These are phyloP conservation scores for Pyrocephalus nanus DNA, from an alignment of 2,797 vertebrate genomes.

Conservation along the genomic window DNA sequence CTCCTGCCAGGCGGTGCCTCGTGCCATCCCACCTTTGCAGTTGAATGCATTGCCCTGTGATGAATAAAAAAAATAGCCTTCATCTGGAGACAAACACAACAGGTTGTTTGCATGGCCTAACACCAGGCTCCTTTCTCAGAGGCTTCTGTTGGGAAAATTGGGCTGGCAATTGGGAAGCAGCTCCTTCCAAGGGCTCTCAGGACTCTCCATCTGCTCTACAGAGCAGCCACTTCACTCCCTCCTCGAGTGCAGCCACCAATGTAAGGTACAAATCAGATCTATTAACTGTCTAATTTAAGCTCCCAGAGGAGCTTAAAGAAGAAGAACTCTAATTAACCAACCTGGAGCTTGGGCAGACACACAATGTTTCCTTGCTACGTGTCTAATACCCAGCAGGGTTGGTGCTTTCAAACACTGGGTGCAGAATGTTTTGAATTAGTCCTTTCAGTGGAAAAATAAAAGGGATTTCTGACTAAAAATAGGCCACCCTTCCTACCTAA, in stretches of 20 bases:
- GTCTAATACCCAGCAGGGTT: not conserved
- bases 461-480: slow-evolving; percentile 34
- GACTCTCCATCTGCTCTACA: not conserved
- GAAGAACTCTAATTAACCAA: slow-evolving; percentile 47
- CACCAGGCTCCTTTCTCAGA: not conserved
- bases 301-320: slow-evolving; percentile 23
- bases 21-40: not conserved
- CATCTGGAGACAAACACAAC: not conserved
- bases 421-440: slow-evolving; percentile 32
- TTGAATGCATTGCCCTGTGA: not conserved
- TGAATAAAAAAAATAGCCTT: not conserved
- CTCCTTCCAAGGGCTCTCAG: slow-evolving; percentile 3
- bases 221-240: not conserved
- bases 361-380: not conserved
- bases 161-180: not conserved
- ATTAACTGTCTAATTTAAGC: slow-evolving; percentile 33
- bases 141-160: not conserved
- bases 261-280: slow-evolving; percentile 33
- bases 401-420: slow-evolving; percentile 7
- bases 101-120: not conserved
- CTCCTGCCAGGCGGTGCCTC: not conserved
- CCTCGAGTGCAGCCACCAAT: not conserved
- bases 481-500: slow-evolving; percentile 1
- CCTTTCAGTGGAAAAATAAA: not conserved
- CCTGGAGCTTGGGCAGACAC: slow-evolving; percentile 27